phyloP scores from a whole-genome alignment of 2,113 vertebrate genomes.

The Lamprologus speciosus region DNA sequence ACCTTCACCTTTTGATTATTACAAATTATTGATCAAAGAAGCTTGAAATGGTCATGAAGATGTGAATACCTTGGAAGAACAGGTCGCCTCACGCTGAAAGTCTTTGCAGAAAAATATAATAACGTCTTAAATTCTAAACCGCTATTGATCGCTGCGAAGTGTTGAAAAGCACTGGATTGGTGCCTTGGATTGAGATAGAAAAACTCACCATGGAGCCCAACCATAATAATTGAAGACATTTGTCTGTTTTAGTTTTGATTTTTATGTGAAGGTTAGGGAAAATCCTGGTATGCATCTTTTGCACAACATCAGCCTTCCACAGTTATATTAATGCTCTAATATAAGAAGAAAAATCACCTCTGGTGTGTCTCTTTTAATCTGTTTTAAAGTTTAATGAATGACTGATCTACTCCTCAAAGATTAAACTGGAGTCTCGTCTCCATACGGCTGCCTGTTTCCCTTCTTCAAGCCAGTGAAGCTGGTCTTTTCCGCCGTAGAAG shows the following conservation, averaged over 20 bases:
- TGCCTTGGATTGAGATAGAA: not conserved
- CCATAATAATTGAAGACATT: not conserved
- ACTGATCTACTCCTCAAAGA: not conserved
- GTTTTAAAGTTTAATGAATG: not conserved
- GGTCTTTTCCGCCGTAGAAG: not conserved
- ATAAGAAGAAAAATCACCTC: not conserved
- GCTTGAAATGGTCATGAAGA: not conserved
- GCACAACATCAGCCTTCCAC: not conserved
- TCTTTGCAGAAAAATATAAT: not conserved
- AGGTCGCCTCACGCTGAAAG: not conserved
- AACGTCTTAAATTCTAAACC: not conserved
- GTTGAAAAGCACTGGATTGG: not conserved
- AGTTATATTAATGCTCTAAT: not conserved
- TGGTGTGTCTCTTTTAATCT: not conserved
- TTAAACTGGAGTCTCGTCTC: not conserved
- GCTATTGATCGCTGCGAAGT: not conserved
- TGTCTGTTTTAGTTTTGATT: not conserved
- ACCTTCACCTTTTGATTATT: slow-evolving; percentile 18
- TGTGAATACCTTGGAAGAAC: not conserved
- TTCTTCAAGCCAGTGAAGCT: not conserved
- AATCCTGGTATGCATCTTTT: not conserved
- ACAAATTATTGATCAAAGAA: slow-evolving; percentile 9
- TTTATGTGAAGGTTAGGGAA: not conserved
- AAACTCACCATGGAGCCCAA: not conserved
- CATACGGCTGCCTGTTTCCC: not conserved